Conservation (phyloP, 2,113 vertebrate genomes). For the Heterotilapia buettikoferi region DNA sequence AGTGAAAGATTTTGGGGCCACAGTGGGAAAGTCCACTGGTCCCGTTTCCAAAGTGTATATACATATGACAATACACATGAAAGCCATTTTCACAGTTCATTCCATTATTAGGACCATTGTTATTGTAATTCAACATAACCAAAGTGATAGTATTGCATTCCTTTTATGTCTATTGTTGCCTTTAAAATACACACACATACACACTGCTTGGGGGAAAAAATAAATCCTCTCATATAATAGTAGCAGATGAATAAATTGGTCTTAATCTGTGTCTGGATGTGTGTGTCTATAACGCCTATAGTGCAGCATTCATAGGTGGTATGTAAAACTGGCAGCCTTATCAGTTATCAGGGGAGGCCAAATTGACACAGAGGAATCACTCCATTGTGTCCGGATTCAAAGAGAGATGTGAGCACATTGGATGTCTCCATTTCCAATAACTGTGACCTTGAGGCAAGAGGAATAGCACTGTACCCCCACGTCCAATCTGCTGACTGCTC, state of each 20-base stretch:
- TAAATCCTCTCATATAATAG: constrained; percentile 61
- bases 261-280: constrained; percentile 43
- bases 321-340: constrained; percentile 58
- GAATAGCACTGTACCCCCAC: constrained; percentile 20
- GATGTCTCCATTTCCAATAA: constrained; percentile 71
- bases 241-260: constrained; percentile 63
- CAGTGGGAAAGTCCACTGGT: neutral
- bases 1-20: neutral
- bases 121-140: constrained; percentile 50
- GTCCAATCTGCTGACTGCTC: constrained; percentile 63
- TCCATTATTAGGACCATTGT: constrained; percentile 48
- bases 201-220: constrained; percentile 34
- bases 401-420: constrained; percentile 63
- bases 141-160: constrained; percentile 34
- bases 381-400: constrained; percentile 64
- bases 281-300: constrained; percentile 37
- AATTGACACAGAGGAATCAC: constrained; percentile 67
- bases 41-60: neutral
- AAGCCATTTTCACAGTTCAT: constrained; percentile 47
- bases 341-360: constrained; percentile 62
- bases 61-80: neutral
- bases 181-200: constrained; percentile 41
- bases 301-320: constrained; percentile 60
- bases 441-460: constrained; percentile 65
- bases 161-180: constrained; percentile 60